Conservation (phyloP, 2,113 vertebrate genomes). For the Lophochroa leadbeateri region DNA sequence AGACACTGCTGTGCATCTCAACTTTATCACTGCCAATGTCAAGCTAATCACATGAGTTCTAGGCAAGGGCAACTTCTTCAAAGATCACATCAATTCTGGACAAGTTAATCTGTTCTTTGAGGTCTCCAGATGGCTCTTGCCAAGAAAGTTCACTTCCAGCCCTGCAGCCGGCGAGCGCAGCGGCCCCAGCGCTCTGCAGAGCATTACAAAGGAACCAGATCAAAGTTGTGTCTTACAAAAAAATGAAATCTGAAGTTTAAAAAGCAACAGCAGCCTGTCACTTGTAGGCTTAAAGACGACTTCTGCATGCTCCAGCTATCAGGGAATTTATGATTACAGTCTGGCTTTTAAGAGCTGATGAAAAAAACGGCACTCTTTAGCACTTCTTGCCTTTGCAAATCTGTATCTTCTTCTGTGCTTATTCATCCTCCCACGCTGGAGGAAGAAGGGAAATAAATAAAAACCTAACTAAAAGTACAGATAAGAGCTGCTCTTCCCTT, state of each 20-base stretch:
- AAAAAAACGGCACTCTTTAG: constrained; percentile 10
- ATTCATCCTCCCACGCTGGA: constrained; percentile 52
- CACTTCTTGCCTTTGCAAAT: constrained; percentile 57
- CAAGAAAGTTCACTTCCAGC: constrained; percentile 63
- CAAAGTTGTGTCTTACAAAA: constrained; percentile 60
- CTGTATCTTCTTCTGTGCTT: not conserved
- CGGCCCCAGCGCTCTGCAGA: constrained; percentile 3
- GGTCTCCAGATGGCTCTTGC: constrained; percentile 65
- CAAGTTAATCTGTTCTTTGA: constrained; percentile 69
- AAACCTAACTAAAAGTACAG: constrained; percentile 40
- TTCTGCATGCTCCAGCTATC: constrained; percentile 63
- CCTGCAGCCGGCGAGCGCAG: constrained; percentile 14
- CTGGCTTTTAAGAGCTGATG: constrained; percentile 56
- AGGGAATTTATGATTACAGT: constrained; percentile 65
- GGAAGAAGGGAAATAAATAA: constrained; percentile 63
- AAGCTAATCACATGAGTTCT: constrained; percentile 54
- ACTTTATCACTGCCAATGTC: constrained; percentile 35
- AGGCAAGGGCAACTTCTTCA: constrained; percentile 58
- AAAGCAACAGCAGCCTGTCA: constrained; percentile 70
- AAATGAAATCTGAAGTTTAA: constrained; percentile 63
- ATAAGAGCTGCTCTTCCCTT: constrained; percentile 38
- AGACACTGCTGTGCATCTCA: not conserved
- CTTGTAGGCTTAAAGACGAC: constrained; percentile 54
- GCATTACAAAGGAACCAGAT: constrained; percentile 65
- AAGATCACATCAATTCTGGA: constrained; percentile 66